phyloP scores from a whole-genome alignment of 2,888 invertebrate genomes.

The Elysia crispata region DNA sequence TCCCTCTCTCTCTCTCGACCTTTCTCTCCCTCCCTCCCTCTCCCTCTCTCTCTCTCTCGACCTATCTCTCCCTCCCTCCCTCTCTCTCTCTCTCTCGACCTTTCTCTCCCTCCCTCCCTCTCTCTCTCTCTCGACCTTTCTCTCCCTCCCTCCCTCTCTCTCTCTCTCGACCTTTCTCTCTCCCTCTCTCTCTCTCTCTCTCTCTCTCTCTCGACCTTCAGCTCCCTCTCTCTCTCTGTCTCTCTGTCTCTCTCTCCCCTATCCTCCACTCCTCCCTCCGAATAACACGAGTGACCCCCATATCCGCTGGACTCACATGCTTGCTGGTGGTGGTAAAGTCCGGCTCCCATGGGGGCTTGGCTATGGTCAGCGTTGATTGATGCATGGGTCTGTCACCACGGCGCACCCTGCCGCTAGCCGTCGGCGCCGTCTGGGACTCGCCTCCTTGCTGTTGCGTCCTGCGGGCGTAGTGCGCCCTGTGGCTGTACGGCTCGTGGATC shows the following conservation, averaged over 20 bases:
- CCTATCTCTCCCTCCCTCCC: no score
- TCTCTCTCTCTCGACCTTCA: no score
- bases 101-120: no score
- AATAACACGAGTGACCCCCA: background rate
- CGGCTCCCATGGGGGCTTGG: constrained; percentile 65
- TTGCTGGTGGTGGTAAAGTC: constrained; percentile 66
- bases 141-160: no score
- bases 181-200: no score
- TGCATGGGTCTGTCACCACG: constrained; percentile 71
- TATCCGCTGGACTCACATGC: constrained; percentile 59
- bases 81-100: no score
- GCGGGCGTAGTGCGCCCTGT: constrained; percentile 56
- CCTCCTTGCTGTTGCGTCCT: constrained; percentile 34
- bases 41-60: no score
- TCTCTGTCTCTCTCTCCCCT: constrained; percentile 16
- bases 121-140: no score
- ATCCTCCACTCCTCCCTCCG: constrained; percentile 6
- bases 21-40: no score
- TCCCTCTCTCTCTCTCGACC: no score
- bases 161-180: no score
- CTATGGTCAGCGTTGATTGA: constrained; percentile 62
- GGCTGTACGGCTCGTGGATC: constrained; percentile 62
- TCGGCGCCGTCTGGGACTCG: no score
- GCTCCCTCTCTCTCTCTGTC: background rate
- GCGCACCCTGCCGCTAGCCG: constrained; percentile 29